Conservation (phyloP, 2,797 vertebrate species). For the Esox masquinongy region DNA sequence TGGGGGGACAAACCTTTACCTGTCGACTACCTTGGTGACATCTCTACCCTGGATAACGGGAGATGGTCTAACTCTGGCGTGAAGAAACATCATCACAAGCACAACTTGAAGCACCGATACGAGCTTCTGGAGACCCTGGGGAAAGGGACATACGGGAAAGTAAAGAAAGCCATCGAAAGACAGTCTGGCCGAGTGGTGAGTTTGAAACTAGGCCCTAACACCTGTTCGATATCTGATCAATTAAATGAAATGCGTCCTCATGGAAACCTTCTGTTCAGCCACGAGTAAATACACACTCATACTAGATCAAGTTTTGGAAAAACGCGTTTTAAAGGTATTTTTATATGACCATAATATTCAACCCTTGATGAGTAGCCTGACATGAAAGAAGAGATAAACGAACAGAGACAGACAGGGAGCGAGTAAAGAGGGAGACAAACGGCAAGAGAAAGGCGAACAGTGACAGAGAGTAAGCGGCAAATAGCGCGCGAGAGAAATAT, state of each 20-base stretch:
- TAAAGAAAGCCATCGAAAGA: conserved; percentile 84
- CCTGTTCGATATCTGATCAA: no score
- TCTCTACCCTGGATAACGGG: background rate
- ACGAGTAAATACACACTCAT: no score
- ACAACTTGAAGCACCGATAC: conserved; percentile 90
- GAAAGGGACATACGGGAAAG: conserved; percentile 88
- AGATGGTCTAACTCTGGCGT: conserved; percentile 62
- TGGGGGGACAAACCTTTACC: conserved; percentile 30
- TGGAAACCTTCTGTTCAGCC: no score
- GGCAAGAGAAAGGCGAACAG: no score
- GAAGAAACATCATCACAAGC: conserved; percentile 87
- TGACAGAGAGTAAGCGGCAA: background rate
- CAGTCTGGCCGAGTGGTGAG: conserved; percentile 87
- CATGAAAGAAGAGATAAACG: no score
- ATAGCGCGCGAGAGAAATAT: background rate
- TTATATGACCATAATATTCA: no score
- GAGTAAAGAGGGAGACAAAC: no score
- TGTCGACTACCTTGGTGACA: conserved; percentile 42
- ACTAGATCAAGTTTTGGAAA: no score
- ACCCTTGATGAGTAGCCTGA: no score
- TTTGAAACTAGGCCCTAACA: background rate
- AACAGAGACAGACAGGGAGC: no score
- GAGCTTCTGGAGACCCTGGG: conserved; percentile 86
- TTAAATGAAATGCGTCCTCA: background rate
- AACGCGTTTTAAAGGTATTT: no score